Percentiles rank a stretch among this genome's conserved stretches.
Evolutionary conservation across 2,888 invertebrate genomes (phyloP).

Genomic region (Arge pagana): DNA sequence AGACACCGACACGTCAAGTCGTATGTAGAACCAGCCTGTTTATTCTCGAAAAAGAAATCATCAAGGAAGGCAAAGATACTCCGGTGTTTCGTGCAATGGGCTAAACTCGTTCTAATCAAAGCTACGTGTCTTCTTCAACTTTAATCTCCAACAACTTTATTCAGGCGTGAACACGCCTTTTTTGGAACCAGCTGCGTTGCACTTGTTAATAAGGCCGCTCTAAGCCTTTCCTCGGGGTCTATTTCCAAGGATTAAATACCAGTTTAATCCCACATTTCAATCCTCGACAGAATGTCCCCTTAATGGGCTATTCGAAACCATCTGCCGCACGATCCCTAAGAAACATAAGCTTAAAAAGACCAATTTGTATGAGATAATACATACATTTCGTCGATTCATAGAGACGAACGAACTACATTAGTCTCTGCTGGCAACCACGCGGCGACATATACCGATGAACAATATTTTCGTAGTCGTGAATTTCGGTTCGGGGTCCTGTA

Average conservation of each 20-base stretch:
- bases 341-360: slow-evolving; percentile 16
- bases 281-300: slow-evolving; percentile 25
- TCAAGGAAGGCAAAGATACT: no score
- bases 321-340: slow-evolving; percentile 17
- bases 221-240: slow-evolving; percentile 13
- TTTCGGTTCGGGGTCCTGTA: slow-evolving; percentile 1
- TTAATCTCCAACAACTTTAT: no score
- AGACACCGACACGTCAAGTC: no score
- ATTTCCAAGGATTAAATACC: slow-evolving; percentile 27
- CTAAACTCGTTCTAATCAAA: no score
- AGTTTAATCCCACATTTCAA: slow-evolving; percentile 21
- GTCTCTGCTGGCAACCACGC: not conserved
- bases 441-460: slow-evolving; percentile 9
- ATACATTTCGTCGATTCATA: not conserved
- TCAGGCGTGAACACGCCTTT: slow-evolving; percentile 9
- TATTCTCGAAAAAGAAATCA: no score
- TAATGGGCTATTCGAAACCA: slow-evolving; percentile 23
- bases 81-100: no score
- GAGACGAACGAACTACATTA: slow-evolving; percentile 5
- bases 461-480: slow-evolving; percentile 22
- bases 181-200: slow-evolving; percentile 35
- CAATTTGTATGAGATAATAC: slow-evolving; percentile 15
- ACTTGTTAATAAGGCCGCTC: slow-evolving; percentile 38
- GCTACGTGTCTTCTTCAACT: no score
- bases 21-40: no score